Conservation (phyloP, 2,113 vertebrate species). For the Shinisaurus crocodilurus region DNA sequence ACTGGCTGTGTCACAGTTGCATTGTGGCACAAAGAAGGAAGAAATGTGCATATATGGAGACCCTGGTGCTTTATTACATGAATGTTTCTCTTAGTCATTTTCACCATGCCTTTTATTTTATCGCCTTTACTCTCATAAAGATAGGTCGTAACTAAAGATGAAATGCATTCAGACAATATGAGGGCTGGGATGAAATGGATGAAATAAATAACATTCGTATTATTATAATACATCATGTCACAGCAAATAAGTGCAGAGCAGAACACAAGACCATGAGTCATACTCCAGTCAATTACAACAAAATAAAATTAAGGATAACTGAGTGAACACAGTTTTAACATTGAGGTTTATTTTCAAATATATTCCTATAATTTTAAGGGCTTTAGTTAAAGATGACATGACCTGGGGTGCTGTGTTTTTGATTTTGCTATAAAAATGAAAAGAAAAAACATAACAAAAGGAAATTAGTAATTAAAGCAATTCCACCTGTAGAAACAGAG, state of each 20-base stretch:
- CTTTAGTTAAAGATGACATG: background rate
- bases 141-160: background rate
- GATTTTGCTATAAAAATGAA: conserved; percentile 4
- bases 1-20: background rate
- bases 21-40: background rate
- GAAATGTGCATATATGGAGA: conserved; percentile 4
- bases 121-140: background rate
- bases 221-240: conserved; percentile 2
- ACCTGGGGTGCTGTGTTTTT: background rate
- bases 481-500: background rate
- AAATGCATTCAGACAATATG: background rate
- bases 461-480: background rate
- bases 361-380: background rate
- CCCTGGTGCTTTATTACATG: background rate
- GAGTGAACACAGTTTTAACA: conserved; percentile 11
- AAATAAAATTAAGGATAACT: conserved; percentile 13
- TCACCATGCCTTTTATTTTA: background rate
- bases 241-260: background rate
- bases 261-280: conserved; percentile 14
- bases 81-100: background rate
- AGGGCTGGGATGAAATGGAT: background rate
- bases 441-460: background rate
- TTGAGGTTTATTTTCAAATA: background rate
- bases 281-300: background rate
- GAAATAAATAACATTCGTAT: conserved; percentile 11